Conservation (phyloP, 2,113 vertebrate species). For the Nycticryphes semicollaris region DNA sequence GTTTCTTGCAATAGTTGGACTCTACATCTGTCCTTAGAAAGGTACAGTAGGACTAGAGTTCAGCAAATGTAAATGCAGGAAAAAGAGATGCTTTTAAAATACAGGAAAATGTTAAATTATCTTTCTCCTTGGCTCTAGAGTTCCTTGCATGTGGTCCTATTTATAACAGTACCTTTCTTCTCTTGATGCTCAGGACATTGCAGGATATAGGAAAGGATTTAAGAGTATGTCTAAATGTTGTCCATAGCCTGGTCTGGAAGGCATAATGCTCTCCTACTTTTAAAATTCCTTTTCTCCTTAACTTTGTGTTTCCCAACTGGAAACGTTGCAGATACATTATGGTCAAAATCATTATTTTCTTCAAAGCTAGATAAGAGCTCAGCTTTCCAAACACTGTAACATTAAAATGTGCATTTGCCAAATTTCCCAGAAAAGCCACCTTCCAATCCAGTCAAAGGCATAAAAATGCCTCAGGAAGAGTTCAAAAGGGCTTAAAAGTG, state of each 20-base stretch:
- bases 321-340: background rate
- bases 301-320: background rate
- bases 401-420: background rate
- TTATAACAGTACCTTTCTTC: background rate
- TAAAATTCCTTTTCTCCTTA: background rate
- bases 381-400: background rate
- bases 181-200: background rate
- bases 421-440: background rate
- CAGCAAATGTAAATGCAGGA: background rate
- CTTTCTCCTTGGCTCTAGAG: background rate
- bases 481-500: background rate
- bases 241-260: background rate
- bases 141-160: accelerated
- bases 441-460: background rate
- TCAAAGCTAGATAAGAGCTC: background rate
- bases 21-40: background rate
- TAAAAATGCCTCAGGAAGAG: background rate
- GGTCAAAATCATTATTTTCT: background rate
- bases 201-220: background rate
- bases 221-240: background rate
- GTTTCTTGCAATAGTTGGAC: background rate
- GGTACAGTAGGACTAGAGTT: background rate
- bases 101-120: background rate
- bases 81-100: background rate
- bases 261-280: background rate